phyloP scores from a whole-genome alignment of 2,797 vertebrate genomes.

The Sitta carolinensis region DNA sequence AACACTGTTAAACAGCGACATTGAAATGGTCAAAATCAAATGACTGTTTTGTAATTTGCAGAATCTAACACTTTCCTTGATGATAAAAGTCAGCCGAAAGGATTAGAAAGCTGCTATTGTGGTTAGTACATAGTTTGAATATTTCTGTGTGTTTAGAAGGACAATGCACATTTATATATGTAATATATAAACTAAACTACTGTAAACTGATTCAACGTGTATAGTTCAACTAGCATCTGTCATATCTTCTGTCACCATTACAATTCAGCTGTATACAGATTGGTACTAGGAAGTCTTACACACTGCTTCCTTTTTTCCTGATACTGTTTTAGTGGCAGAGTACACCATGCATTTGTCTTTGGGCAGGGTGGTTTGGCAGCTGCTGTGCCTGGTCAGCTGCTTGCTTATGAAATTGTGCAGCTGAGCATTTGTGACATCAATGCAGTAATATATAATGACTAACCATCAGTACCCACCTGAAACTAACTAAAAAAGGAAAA shows the following conservation, averaged over 20 bases:
- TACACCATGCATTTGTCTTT: background rate
- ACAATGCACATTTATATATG: background rate
- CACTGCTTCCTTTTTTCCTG: background rate
- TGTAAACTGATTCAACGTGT: background rate
- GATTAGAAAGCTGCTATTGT: background rate
- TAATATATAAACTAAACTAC: background rate
- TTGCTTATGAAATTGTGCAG: background rate
- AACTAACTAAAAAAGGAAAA: background rate
- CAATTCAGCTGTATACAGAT: background rate
- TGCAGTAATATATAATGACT: background rate
- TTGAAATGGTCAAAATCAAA: background rate
- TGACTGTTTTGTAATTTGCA: background rate
- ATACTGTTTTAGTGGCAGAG: background rate
- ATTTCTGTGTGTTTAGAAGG: background rate
- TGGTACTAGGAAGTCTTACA: background rate
- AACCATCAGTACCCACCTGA: background rate
- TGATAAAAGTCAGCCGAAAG: background rate
- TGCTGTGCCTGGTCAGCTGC: background rate
- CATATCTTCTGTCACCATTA: background rate
- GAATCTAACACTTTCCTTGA: background rate
- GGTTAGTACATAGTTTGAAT: background rate
- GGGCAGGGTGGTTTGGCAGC: background rate
- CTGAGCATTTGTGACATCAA: background rate
- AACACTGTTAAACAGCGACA: background rate
- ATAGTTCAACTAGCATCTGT: background rate